Conservation (phyloP, 2,797 vertebrate species). For the Garrulus glandarius region DNA sequence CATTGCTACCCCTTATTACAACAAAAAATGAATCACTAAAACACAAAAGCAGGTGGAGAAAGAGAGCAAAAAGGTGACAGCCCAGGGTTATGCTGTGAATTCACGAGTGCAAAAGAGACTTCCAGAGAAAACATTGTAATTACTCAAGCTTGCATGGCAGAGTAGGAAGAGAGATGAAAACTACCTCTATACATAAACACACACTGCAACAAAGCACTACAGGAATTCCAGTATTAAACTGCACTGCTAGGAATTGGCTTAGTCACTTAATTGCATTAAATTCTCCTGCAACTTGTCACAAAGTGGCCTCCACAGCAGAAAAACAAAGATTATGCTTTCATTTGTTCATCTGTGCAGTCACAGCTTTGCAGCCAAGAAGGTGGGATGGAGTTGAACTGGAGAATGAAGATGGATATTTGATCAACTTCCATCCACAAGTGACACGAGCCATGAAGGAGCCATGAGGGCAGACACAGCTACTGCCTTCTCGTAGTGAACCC, state of each 20-base stretch:
- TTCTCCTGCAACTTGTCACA: neutral
- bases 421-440: conserved; percentile 37
- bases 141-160: neutral
- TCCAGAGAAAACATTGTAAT: neutral
- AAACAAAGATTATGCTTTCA: neutral
- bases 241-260: neutral
- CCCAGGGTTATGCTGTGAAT: neutral
- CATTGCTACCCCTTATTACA: neutral
- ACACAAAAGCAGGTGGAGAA: neutral
- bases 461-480: conserved; percentile 44
- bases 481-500: conserved; percentile 47
- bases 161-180: neutral
- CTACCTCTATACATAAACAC: neutral
- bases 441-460: conserved; percentile 48
- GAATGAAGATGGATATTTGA: conserved; percentile 29
- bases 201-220: neutral
- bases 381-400: neutral
- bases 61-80: neutral
- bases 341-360: neutral
- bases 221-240: neutral
- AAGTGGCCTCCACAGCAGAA: neutral
- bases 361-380: neutral
- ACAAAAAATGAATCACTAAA: conserved; percentile 6
- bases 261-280: neutral
- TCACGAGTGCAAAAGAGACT: neutral